Percentiles rank a stretch among this genome's conserved stretches.
Conservation (phyloP, 2,888 invertebrate species). For the Meghimatium bilineatum region DNA sequence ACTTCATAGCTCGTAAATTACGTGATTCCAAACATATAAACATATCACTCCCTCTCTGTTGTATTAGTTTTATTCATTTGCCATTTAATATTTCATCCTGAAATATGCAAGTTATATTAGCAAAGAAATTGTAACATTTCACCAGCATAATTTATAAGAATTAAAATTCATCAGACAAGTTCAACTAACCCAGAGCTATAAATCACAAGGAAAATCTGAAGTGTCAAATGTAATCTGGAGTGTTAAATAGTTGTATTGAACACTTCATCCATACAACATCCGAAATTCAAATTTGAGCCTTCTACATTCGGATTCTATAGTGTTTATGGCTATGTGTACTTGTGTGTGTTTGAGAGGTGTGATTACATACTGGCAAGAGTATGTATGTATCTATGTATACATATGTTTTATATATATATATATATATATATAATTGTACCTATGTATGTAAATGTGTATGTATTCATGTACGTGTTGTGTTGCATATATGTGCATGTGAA, state of each 20-base stretch:
- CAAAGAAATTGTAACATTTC: too few relatives aligned
- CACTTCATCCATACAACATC: neutral
- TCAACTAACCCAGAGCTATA: neutral
- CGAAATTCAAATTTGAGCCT: neutral
- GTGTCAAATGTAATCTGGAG: neutral
- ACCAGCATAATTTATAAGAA: neutral
- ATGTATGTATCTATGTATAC: neutral
- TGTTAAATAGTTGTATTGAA: neutral
- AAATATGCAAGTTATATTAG: too few relatives aligned
- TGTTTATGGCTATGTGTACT: neutral
- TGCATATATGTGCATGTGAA: neutral
- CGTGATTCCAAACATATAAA: too few relatives aligned
- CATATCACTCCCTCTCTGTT: too few relatives aligned
- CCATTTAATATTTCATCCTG: too few relatives aligned
- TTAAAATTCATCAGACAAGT: neutral
- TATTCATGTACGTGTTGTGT: neutral
- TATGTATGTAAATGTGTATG: neutral
- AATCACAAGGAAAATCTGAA: too few relatives aligned
- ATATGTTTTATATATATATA: conserved; percentile 4
- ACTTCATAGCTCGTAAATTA: too few relatives aligned
- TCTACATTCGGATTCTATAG: neutral
- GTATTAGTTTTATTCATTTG: too few relatives aligned
- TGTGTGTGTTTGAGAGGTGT: neutral
- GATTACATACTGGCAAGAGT: neutral
- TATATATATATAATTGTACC: too few relatives aligned